Evolutionary conservation across 2,888 invertebrate genomes (phyloP).

Genomic region (Gari tellinella): DNA sequence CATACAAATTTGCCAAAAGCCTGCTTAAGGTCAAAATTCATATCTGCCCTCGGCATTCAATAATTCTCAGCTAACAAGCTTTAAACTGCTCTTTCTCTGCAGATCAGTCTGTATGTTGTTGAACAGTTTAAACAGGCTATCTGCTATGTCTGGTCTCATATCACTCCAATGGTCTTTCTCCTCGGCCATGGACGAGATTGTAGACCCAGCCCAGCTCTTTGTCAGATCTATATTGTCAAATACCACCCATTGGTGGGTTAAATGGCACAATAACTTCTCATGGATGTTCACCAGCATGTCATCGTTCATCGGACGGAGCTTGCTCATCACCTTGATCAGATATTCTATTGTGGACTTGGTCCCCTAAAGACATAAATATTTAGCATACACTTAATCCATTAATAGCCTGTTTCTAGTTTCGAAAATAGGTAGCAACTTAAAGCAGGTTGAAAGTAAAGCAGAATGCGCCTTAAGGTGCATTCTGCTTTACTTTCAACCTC

Average conservation of each 20-base stretch:
- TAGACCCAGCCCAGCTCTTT: constrained; percentile 58
- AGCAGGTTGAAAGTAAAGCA: no score
- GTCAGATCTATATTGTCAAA: constrained; percentile 15
- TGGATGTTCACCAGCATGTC: constrained; percentile 88
- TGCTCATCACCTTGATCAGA: constrained; percentile 88
- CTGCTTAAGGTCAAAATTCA: no score
- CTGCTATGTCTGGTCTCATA: constrained; percentile 49
- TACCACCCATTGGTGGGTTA: constrained; percentile 87
- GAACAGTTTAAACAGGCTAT: constrained; percentile 55
- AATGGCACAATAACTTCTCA: constrained; percentile 88
- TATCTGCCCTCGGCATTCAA: no score
- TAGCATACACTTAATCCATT: no score
- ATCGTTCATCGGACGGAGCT: constrained; percentile 88
- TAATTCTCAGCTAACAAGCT: no score
- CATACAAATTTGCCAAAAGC: no score
- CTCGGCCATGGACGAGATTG: constrained; percentile 15
- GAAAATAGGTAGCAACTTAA: no score
- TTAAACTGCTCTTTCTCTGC: no score
- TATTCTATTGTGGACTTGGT: constrained; percentile 90
- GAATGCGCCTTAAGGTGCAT: no score
- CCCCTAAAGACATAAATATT: no score
- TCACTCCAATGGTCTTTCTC: constrained; percentile 63
- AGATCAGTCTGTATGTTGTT: constrained; percentile 37
- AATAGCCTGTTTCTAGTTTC: no score
- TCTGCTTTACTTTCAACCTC: no score